These are phyloP conservation scores for Caenorhabditis sp. DNA, from an alignment of 2,888 invertebrate genomes.

Conservation along the genomic window DNA sequence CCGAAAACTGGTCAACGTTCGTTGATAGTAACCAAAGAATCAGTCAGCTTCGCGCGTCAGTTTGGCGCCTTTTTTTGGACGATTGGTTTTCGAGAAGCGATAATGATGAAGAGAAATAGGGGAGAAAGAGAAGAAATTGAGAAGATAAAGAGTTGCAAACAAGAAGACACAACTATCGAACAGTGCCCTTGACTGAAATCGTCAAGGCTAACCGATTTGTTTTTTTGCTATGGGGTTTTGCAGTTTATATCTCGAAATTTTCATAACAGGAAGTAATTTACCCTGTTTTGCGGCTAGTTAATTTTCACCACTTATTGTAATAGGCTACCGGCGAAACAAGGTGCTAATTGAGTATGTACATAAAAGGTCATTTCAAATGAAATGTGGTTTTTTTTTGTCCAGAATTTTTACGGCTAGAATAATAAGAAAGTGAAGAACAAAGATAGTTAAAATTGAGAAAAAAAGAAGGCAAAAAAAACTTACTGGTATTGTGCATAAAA, in stretches of 20 bases:
- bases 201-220: slow-evolving; percentile 43
- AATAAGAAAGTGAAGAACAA: not conserved
- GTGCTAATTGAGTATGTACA: too few species aligned
- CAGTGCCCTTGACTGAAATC: slow-evolving; percentile 47
- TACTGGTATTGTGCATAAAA: not conserved
- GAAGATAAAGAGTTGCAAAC: slow-evolving; percentile 22
- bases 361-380: too few species aligned
- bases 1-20: slow-evolving; percentile 26
- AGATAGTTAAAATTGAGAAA: not conserved
- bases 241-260: too few species aligned
- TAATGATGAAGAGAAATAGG: slow-evolving; percentile 15
- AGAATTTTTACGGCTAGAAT: not conserved
- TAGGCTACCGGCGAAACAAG: slow-evolving; percentile 6
- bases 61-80: slow-evolving; percentile 43
- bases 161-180: slow-evolving; percentile 12
- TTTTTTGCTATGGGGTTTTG: not conserved
- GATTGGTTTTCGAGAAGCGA: slow-evolving; percentile 23
- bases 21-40: slow-evolving; percentile 28
- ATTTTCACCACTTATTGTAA: slow-evolving; percentile 25
- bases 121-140: slow-evolving; percentile 19
- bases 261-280: slow-evolving; percentile 10
- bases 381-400: not conserved
- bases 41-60: slow-evolving; percentile 21
- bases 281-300: not conserved
- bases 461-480: slow-evolving; percentile 12